Evolutionary conservation across 1,140 invertebrate species (phyloP).

Genomic region (Sycophila sp.): DNA sequence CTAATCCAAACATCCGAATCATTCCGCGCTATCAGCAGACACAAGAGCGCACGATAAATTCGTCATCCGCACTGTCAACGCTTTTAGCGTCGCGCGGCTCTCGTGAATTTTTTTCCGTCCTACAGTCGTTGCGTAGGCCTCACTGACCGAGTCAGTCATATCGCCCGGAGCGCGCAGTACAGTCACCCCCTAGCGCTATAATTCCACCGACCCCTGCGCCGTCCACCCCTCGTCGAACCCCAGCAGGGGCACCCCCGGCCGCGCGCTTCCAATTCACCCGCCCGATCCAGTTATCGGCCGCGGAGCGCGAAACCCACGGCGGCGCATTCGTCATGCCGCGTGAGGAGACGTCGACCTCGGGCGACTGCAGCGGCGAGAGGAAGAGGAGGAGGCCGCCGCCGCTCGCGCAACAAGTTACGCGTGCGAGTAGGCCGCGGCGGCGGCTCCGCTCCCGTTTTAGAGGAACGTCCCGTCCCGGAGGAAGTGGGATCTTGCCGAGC

Average conservation of each 20-base stretch:
- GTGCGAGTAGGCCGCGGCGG: slow-evolving; percentile 28
- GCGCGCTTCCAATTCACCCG: too few relatives aligned
- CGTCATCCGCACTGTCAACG: too few relatives aligned
- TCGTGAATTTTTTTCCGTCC: too few relatives aligned
- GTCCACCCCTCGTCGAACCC: background rate
- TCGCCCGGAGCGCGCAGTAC: too few relatives aligned
- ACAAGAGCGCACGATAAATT: too few relatives aligned
- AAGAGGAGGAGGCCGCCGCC: background rate
- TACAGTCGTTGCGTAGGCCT: background rate
- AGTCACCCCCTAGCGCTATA: background rate
- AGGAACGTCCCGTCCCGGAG: too few relatives aligned
- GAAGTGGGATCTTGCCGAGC: too few relatives aligned
- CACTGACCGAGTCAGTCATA: background rate
- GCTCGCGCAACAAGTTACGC: background rate
- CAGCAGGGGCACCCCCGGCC: background rate
- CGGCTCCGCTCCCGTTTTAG: slow-evolving; percentile 33
- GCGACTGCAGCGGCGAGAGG: background rate
- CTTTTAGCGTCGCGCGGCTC: too few relatives aligned
- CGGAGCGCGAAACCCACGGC: background rate
- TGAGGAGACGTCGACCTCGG: slow-evolving; percentile 56
- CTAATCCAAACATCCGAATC: too few relatives aligned
- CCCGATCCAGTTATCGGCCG: slow-evolving; percentile 1
- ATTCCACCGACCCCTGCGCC: background rate
- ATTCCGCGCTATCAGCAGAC: too few relatives aligned
- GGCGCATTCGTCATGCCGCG: slow-evolving; percentile 55